Evolutionary conservation across 2,888 invertebrate species (phyloP), one percentile per base, ranked within the genome.

Genomic region (Eledona agricola): DNA sequence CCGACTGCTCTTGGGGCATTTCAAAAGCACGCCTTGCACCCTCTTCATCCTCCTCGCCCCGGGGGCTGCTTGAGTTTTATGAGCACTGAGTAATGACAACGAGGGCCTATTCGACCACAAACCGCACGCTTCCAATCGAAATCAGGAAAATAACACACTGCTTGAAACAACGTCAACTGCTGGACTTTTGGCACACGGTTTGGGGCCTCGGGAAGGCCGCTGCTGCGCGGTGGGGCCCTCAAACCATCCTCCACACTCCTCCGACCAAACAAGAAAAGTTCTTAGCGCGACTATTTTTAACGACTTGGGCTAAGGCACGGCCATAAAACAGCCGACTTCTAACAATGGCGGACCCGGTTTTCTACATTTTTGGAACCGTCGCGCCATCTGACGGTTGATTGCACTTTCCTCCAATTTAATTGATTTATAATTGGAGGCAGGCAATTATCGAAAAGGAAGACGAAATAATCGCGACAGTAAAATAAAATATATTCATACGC

Each of bases 281-380:
- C 16, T 51, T 37, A 19, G 2, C 34, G 16, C 32, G 34, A 28
- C 4, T 16, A 40, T 35, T 29, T 29, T 45, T 43, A 22, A 42
- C 29, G 32, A 47, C 25, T 28, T 37, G 17, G 46, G 17, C 9
- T 19, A 50, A 71, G 70, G 70, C 71, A 72, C 68, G 71, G 72
- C 72, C 70, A 69, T 69, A 70, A 70, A 66, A 67, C 69, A 70
- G 72, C 73, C 72, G 70, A 74, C 72, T 72, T 66, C 70, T 66
- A 74, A 74, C 73, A 76, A 76, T 76, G 76, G 76, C 76, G 76
- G 75, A 74, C 73, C 73, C 72, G 75, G 74, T 72, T 72, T 74
- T 67, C 64, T 66, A 67, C 67, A 71, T 71, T 70, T 71, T 70
- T 71, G 65, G 57, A 57, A 62, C 60, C 32, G 56, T 47, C 45